phyloP scores from a whole-genome alignment of 2,113 vertebrate genomes.

The Heloderma charlesbogerti region DNA sequence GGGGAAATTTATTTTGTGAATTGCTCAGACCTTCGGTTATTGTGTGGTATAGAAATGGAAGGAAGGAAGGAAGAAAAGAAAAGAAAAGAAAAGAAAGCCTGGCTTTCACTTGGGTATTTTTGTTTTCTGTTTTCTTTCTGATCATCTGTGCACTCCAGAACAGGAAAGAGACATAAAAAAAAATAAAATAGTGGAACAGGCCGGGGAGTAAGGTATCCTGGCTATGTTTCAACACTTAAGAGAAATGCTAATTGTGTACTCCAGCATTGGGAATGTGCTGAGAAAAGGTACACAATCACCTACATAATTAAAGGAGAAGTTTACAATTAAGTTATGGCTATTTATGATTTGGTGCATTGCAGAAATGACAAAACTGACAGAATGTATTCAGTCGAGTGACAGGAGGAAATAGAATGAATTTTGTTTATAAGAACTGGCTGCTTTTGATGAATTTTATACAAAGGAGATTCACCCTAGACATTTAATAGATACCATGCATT shows the following conservation, averaged over 20 bases:
- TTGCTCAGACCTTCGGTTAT: too few relatives aligned
- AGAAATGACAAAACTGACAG: too few relatives aligned
- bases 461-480: too few relatives aligned
- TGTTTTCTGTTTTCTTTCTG: neutral
- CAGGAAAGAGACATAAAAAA: neutral
- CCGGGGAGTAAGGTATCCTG: neutral
- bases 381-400: too few relatives aligned
- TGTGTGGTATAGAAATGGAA: too few relatives aligned
- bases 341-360: too few relatives aligned
- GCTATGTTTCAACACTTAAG: neutral
- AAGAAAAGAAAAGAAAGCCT: neutral
- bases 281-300: neutral
- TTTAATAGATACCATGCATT: too few relatives aligned
- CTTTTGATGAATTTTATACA: too few relatives aligned
- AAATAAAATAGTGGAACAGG: neutral
- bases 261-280: neutral
- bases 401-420: too few relatives aligned
- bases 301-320: neutral
- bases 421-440: too few relatives aligned
- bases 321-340: neutral
- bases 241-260: neutral
- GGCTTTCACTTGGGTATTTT: neutral
- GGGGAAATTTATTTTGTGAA: neutral
- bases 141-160: neutral
- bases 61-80: too few relatives aligned